These are phyloP conservation scores for Sinodicranocentrus sp. DNA, from an alignment of 2,888 invertebrate species.

Conservation along the genomic window DNA sequence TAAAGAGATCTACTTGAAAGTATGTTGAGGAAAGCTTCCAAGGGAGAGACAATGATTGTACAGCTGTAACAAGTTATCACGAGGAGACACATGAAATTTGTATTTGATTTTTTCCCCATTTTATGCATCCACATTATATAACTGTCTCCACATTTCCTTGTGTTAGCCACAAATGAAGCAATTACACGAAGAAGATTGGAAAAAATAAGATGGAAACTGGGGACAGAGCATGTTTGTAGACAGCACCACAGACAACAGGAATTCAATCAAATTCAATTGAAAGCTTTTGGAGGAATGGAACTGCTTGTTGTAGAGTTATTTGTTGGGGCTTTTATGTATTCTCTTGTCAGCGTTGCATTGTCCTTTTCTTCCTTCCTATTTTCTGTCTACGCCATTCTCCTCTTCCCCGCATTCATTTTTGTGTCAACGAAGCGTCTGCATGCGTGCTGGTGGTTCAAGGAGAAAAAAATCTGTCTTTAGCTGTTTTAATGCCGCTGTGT, in stretches of 20 bases:
- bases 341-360: slow-evolving; percentile 1
- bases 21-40: too few relatives aligned
- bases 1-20: background rate
- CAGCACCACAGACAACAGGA: slow-evolving; percentile 35
- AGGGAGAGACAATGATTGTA: too few relatives aligned
- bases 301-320: slow-evolving; percentile 19
- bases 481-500: background rate
- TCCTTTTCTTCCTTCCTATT: slow-evolving; percentile 12
- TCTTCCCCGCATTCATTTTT: slow-evolving; percentile 1
- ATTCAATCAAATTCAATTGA: slow-evolving; percentile 64
- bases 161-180: slow-evolving; percentile 50
- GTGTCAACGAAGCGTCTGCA: background rate
- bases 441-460: background rate
- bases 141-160: too few relatives aligned
- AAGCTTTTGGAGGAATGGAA: slow-evolving; percentile 35
- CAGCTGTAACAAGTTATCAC: background rate
- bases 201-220: slow-evolving; percentile 18
- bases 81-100: too few relatives aligned
- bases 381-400: background rate
- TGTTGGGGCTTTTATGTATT: slow-evolving; percentile 11
- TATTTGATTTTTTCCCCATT: too few relatives aligned
- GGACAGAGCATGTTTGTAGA: background rate
- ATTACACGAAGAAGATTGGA: slow-evolving; percentile 38
- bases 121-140: too few relatives aligned
- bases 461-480: too few relatives aligned